Conservation (phyloP, 2,113 vertebrate genomes). For the Proteles cristata region DNA sequence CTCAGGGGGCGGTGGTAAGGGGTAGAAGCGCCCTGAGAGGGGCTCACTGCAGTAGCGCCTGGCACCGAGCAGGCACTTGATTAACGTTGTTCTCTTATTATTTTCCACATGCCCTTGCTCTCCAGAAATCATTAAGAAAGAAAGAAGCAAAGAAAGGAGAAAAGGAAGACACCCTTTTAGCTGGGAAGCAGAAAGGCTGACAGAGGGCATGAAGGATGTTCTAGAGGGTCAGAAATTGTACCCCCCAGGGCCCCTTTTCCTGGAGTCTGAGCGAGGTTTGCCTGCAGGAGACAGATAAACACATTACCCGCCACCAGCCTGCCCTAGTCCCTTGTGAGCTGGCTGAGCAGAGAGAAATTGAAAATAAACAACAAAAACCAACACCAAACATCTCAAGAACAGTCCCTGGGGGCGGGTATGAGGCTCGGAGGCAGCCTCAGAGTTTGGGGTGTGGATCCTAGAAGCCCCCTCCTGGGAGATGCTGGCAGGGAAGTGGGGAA, state of each 20-base stretch:
- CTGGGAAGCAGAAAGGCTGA: background rate
- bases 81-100: rapidly evolving
- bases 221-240: background rate
- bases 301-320: background rate
- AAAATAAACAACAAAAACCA: background rate
- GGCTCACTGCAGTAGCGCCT: rapidly evolving
- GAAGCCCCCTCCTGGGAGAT: background rate
- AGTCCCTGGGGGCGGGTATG: background rate
- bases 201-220: background rate
- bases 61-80: rapidly evolving
- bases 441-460: background rate
- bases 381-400: background rate
- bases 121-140: background rate
- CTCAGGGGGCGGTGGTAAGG: background rate
- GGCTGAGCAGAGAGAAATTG: background rate
- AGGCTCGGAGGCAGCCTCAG: background rate
- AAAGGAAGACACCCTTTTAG: no score
- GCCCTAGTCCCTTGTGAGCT: background rate
- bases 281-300: background rate
- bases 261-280: background rate
- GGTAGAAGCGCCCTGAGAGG: no score
- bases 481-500: rapidly evolving
- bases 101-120: background rate
- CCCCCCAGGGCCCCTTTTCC: rapidly evolving
- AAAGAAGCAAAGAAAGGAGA: background rate